Evolutionary conservation across 2,888 invertebrate genomes (phyloP).

Genomic region (Loripinus fragilis): DNA sequence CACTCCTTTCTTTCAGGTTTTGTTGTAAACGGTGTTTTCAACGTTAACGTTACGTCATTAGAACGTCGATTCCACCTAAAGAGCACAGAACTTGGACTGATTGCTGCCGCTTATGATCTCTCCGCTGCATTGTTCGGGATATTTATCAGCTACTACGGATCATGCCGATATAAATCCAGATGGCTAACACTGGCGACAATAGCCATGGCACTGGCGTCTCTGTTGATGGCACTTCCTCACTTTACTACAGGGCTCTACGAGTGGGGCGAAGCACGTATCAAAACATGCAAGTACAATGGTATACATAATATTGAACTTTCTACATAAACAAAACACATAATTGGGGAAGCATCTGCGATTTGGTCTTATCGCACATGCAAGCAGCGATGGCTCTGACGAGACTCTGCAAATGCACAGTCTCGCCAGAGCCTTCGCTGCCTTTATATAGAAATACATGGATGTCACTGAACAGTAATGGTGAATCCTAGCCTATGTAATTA

Average conservation of each 20-base stretch:
- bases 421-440: too few species aligned
- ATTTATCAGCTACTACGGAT: conserved; percentile 68
- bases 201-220: conserved; percentile 87
- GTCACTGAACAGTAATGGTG: too few species aligned
- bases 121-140: conserved; percentile 77
- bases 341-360: too few species aligned
- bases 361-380: too few species aligned
- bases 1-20: conserved; percentile 77
- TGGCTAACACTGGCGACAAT: conserved; percentile 90
- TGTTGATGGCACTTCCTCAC: conserved; percentile 92
- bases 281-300: conserved; percentile 40
- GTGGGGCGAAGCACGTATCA: conserved; percentile 61
- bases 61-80: conserved; percentile 78
- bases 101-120: conserved; percentile 79
- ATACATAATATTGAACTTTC: too few species aligned
- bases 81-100: conserved; percentile 75
- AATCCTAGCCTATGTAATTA: too few species aligned
- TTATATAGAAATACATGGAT: too few species aligned
- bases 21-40: conserved; percentile 79
- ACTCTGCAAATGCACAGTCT: too few species aligned
- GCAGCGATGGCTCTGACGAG: too few species aligned
- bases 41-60: conserved; percentile 78
- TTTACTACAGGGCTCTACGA: conserved; percentile 89
- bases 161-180: conserved; percentile 84
- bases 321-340: too few species aligned